A percentile compares a stretch with the other conserved stretches of the same genome.
Conservation (phyloP, 2,113 vertebrate genomes). For the Oxyruncus cristatus region DNA sequence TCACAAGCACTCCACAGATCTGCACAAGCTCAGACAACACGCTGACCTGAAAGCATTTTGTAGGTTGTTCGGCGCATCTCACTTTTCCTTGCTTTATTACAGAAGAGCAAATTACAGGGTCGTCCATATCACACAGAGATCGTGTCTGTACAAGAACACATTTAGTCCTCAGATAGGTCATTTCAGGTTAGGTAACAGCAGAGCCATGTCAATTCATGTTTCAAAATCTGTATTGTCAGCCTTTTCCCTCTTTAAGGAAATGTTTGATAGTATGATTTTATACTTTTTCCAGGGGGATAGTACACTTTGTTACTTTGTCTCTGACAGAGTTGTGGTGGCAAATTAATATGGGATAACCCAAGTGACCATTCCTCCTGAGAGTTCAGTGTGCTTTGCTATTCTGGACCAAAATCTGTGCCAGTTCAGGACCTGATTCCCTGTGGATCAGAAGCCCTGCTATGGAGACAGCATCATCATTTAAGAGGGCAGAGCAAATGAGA, state of each 20-base stretch:
- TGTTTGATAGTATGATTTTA: not conserved
- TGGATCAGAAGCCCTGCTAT: not conserved
- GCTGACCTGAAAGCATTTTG: not conserved
- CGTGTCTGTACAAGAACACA: not conserved
- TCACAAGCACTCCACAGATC: not conserved
- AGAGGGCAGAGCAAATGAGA: not conserved
- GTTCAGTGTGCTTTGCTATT: not conserved
- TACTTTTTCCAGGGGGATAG: not conserved
- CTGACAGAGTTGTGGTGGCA: not conserved
- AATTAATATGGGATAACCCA: not conserved
- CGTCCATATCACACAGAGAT: not conserved
- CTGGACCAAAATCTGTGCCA: not conserved
- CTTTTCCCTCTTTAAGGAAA: not conserved
- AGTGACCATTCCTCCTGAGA: not conserved
- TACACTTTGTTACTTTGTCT: not conserved
- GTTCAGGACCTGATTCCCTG: not conserved
- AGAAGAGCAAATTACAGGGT: not conserved
- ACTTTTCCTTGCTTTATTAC: not conserved
- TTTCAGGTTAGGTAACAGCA: not conserved
- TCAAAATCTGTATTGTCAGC: not conserved
- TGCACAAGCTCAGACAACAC: not conserved
- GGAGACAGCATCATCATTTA: slow-evolving; percentile 1
- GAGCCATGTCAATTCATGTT: not conserved
- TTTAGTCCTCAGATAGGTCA: not conserved
- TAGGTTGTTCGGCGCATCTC: not conserved